These are phyloP conservation scores for Alviniconcha strummeri DNA, from an alignment of 2,888 invertebrate genomes.

Conservation along the genomic window DNA sequence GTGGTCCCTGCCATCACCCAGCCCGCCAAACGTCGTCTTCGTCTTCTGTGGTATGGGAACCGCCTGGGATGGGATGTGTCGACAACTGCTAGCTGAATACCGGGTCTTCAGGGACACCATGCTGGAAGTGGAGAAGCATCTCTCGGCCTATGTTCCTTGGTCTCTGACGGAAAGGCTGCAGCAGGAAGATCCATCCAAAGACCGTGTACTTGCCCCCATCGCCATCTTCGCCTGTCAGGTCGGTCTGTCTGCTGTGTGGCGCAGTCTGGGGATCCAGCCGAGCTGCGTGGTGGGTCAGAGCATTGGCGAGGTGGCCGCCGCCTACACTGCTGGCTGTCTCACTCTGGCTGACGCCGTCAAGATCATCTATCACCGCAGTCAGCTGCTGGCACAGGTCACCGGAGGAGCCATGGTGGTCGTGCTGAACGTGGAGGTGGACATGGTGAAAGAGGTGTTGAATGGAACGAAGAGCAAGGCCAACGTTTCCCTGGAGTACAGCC, in stretches of 20 bases:
- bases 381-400: conserved; percentile 41
- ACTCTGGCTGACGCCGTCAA: conserved; percentile 49
- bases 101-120: conserved; percentile 42
- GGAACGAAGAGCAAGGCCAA: conserved; percentile 22
- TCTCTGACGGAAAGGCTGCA: conserved; percentile 43
- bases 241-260: conserved; percentile 48
- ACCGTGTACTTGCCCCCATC: conserved; percentile 49
- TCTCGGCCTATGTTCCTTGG: conserved; percentile 42
- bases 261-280: conserved; percentile 46
- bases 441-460: conserved; percentile 40
- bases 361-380: conserved; percentile 55
- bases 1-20: not conserved
- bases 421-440: conserved; percentile 35
- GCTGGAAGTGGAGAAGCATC: conserved; percentile 43
- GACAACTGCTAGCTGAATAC: conserved; percentile 36
- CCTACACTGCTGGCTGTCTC: conserved; percentile 45
- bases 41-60: conserved; percentile 64
- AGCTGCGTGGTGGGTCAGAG: conserved; percentile 57
- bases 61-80: conserved; percentile 60
- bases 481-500: conserved; percentile 47
- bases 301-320: conserved; percentile 60
- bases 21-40: conserved; percentile 45
- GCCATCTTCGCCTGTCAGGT: conserved; percentile 58
- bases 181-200: conserved; percentile 33
- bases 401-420: conserved; percentile 57